Evolutionary conservation across 2,888 invertebrate genomes (phyloP).

Genomic region (Andricus curvator): DNA sequence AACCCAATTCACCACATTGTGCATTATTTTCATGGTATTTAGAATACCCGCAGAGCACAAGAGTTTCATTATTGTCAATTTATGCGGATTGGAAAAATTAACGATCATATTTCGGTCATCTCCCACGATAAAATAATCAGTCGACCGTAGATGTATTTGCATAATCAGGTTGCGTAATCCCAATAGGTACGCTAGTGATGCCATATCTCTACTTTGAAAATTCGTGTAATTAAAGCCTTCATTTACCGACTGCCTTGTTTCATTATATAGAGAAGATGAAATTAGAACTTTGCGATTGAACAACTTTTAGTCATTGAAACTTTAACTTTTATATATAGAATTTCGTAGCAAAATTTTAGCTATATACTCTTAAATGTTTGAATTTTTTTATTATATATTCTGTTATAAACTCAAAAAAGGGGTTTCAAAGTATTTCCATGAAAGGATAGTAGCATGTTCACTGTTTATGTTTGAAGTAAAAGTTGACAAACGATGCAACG

Average conservation of each 20-base stretch:
- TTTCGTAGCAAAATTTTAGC: too few relatives aligned
- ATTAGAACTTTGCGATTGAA: slow-evolving; percentile 16
- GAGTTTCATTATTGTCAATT: neutral
- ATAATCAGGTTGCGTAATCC: slow-evolving; percentile 24
- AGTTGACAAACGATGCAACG: slow-evolving; percentile 11
- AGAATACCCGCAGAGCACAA: neutral
- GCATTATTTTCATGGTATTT: too few relatives aligned
- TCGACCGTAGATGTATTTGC: slow-evolving; percentile 11
- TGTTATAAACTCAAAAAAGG: neutral
- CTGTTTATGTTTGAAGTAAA: neutral
- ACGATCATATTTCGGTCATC: slow-evolving; percentile 3
- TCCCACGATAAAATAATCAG: slow-evolving; percentile 3
- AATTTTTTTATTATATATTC: too few relatives aligned
- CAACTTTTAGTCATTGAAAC: neutral
- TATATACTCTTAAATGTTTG: too few relatives aligned
- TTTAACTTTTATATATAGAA: too few relatives aligned
- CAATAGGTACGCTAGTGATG: slow-evolving; percentile 13
- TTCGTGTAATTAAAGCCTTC: slow-evolving; percentile 14
- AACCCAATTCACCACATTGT: too few relatives aligned
- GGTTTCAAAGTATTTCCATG: neutral
- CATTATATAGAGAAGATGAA: neutral
- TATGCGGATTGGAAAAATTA: slow-evolving; percentile 19
- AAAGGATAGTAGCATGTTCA: neutral
- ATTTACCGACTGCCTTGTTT: neutral
- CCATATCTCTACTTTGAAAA: slow-evolving; percentile 29